Conservation (phyloP, 2,113 vertebrate species). For the Cairina moschata region DNA sequence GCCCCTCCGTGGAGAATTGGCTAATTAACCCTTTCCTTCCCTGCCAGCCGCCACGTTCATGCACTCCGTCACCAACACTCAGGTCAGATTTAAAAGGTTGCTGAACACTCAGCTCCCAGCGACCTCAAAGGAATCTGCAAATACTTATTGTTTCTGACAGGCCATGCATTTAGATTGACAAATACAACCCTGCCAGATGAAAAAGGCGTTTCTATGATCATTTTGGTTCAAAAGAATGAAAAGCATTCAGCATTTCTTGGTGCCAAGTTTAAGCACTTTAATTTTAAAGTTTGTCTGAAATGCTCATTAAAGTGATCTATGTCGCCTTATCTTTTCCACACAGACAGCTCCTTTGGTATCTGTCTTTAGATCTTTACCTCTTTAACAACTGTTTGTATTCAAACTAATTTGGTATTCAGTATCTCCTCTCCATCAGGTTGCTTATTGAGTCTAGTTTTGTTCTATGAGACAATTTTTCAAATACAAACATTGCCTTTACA, state of each 20-base stretch:
- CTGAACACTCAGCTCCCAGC: conserved; percentile 18
- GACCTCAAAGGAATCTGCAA: conserved; percentile 48
- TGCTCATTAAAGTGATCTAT: conserved; percentile 26
- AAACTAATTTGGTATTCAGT: conserved; percentile 9
- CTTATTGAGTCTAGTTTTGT: background rate
- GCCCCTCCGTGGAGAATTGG: background rate
- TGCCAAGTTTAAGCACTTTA: background rate
- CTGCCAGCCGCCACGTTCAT: conserved; percentile 6
- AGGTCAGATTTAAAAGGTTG: background rate
- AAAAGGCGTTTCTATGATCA: conserved; percentile 3
- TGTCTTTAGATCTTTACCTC: conserved; percentile 34
- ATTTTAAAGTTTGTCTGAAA: conserved; percentile 27
- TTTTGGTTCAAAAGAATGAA: conserved; percentile 28
- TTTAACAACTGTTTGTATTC: conserved; percentile 5
- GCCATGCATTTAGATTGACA: conserved; percentile 26
- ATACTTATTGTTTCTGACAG: conserved; percentile 54
- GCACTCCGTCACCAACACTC: conserved; percentile 54
- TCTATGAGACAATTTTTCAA: background rate
- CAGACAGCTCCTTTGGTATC: conserved; percentile 32
- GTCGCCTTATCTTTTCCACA: conserved; percentile 17
- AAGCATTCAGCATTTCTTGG: conserved; percentile 12
- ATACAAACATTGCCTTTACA: background rate
- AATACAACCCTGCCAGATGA: background rate
- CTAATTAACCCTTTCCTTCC: conserved; percentile 36
- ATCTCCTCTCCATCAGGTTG: background rate